Percentiles rank a stretch among this genome's conserved stretches.
phyloP scores from a whole-genome alignment of 1,140 invertebrate genomes.

The Ceratoteleas bidentatus region DNA sequence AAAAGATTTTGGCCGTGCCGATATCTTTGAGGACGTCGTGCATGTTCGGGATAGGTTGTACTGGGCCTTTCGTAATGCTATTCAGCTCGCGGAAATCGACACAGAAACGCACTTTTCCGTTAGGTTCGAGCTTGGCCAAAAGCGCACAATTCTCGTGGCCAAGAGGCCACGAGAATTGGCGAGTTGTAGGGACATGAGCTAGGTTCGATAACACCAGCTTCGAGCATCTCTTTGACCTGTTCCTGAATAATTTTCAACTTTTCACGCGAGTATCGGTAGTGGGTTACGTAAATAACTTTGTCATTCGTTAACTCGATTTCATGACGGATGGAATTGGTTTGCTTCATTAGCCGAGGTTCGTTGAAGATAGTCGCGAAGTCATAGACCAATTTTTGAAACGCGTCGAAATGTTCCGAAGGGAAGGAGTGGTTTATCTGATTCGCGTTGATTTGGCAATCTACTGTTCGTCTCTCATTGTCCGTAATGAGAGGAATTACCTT shows the following conservation, averaged over 20 bases:
- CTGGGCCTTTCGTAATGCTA: slow-evolving; percentile 65
- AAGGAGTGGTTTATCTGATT: background rate
- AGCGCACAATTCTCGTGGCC: no score
- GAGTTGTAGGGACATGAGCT: slow-evolving; percentile 70
- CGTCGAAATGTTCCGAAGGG: slow-evolving; percentile 2
- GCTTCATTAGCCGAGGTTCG: slow-evolving; percentile 14
- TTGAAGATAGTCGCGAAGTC: slow-evolving; percentile 3
- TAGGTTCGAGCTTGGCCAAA: slow-evolving; percentile 79
- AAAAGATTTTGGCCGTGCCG: no score
- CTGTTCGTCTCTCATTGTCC: background rate
- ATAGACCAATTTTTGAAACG: background rate
- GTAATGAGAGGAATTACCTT: slow-evolving; percentile 1
- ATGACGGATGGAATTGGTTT: slow-evolving; percentile 24
- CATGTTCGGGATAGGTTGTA: slow-evolving; percentile 63
- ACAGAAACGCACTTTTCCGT: slow-evolving; percentile 72
- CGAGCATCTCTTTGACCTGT: slow-evolving; percentile 37
- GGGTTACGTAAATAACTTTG: background rate
- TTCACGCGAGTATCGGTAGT: background rate
- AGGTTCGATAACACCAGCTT: slow-evolving; percentile 65
- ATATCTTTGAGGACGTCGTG: slow-evolving; percentile 54
- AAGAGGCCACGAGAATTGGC: slow-evolving; percentile 76
- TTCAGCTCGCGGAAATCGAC: slow-evolving; percentile 74
- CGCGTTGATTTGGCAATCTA: background rate
- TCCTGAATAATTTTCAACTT: background rate
- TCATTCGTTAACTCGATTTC: slow-evolving; percentile 3